Conservation (phyloP, 2,888 invertebrate genomes). For the Brachyptera putata region DNA sequence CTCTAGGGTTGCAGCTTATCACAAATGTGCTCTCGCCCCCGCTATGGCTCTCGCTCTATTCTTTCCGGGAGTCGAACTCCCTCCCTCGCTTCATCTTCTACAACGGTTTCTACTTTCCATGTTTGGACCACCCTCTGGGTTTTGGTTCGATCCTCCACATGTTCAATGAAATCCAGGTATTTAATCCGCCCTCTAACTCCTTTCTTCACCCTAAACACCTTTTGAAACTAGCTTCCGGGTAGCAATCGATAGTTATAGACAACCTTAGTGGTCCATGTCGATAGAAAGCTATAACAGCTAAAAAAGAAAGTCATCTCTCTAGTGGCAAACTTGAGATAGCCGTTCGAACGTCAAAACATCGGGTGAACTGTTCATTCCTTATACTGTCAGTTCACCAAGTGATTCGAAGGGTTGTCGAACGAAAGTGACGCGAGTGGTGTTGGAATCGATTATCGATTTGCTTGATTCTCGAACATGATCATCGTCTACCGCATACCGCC, state of each 20-base stretch:
- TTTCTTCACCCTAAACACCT: conserved; percentile 2
- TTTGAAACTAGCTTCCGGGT: conserved; percentile 20
- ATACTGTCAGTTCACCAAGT: background rate
- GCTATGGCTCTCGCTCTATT: background rate
- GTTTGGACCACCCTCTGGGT: conserved; percentile 18
- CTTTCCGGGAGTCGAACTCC: conserved; percentile 10
- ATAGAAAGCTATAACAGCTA: background rate
- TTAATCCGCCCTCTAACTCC: conserved; percentile 14
- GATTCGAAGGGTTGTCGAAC: background rate
- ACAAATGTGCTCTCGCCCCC: conserved; percentile 22
- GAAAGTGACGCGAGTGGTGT: background rate
- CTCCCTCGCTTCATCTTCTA: conserved; percentile 9
- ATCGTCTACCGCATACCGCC: background rate
- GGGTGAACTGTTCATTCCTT: background rate
- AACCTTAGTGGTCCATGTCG: background rate
- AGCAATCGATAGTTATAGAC: conserved; percentile 12
- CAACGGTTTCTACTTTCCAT: conserved; percentile 23
- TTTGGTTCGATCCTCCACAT: conserved; percentile 13
- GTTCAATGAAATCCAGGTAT: conserved; percentile 25
- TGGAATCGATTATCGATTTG: conserved; percentile 4
- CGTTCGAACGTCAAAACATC: no score
- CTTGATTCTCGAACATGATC: background rate
- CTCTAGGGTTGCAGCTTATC: conserved; percentile 31
- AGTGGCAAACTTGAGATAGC: no score
- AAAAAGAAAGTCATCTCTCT: background rate